Evolutionary conservation across 1,140 invertebrate species (phyloP).

Genomic region (Sycobia sp.): DNA sequence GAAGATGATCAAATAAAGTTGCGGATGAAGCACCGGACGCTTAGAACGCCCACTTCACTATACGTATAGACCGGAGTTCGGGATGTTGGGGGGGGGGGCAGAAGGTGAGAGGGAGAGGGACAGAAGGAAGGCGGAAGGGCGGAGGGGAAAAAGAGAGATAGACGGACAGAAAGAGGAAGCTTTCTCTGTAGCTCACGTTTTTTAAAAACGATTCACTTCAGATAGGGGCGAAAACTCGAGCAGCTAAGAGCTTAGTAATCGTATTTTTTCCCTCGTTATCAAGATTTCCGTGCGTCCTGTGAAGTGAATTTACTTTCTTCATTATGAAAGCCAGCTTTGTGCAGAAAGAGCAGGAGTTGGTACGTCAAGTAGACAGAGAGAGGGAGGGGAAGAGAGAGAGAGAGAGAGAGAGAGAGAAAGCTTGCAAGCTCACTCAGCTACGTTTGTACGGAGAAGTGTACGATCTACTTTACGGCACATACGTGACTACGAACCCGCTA

Average conservation of each 20-base stretch:
- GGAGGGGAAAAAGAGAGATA: background rate
- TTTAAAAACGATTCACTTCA: conserved; percentile 19
- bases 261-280: conserved; percentile 47
- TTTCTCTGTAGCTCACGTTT: background rate
- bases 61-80: too few species aligned
- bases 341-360: conserved; percentile 17
- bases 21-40: too few species aligned
- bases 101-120: too few species aligned
- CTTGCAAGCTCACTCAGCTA: conserved; percentile 10
- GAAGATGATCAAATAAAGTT: too few species aligned
- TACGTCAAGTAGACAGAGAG: conserved; percentile 1
- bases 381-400: background rate
- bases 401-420: too few species aligned
- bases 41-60: too few species aligned
- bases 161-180: too few species aligned
- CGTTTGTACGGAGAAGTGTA: conserved; percentile 34
- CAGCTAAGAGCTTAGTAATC: conserved; percentile 39
- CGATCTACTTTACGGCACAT: conserved; percentile 54
- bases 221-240: conserved; percentile 19
- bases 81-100: too few species aligned
- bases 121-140: too few species aligned
- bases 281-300: conserved; percentile 45
- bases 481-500: conserved; percentile 46
- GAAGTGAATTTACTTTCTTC: conserved; percentile 55
- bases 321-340: conserved; percentile 48